Evolutionary conservation across 2,797 vertebrate genomes (phyloP).

Genomic region (Trematomus bernacchii): DNA sequence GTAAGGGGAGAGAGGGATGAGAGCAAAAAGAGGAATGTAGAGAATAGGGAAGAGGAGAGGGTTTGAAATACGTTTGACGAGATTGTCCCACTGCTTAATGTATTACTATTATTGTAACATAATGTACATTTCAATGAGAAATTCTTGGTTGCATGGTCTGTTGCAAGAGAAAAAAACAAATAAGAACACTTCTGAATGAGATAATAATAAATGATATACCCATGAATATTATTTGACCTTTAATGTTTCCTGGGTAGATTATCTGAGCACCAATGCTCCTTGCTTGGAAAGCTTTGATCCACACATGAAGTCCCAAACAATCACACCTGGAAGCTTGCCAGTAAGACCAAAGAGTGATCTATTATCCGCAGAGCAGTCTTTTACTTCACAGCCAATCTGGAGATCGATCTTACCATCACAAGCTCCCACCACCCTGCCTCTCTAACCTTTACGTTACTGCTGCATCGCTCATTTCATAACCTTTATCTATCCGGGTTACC

Average conservation of each 20-base stretch:
- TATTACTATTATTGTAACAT: slow-evolving; percentile 3
- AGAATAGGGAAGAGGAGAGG: slow-evolving; percentile 13
- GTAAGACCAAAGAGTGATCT: slow-evolving; percentile 1
- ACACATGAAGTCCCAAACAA: neutral
- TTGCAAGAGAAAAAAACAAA: slow-evolving; percentile 1
- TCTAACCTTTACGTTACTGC: slow-evolving; percentile 31
- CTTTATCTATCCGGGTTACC: slow-evolving; percentile 16
- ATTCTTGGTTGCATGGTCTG: no score
- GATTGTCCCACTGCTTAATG: slow-evolving; percentile 1
- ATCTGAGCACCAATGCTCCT: neutral
- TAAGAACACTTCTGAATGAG: neutral
- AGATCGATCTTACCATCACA: slow-evolving; percentile 33
- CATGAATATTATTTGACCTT: neutral
- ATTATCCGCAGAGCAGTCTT: slow-evolving; percentile 10
- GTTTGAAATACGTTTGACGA: neutral
- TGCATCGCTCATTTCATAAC: slow-evolving; percentile 13
- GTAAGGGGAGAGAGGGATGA: slow-evolving; percentile 15
- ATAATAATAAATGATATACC: neutral
- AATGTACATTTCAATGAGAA: neutral
- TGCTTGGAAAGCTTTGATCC: neutral
- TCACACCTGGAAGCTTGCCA: neutral
- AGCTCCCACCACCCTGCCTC: slow-evolving; percentile 4
- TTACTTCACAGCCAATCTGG: slow-evolving; percentile 18
- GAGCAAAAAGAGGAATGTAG: slow-evolving; percentile 1
- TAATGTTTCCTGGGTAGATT: neutral